phyloP scores from a whole-genome alignment of 1,140 invertebrate species.

The Andrena cerasifolii region DNA sequence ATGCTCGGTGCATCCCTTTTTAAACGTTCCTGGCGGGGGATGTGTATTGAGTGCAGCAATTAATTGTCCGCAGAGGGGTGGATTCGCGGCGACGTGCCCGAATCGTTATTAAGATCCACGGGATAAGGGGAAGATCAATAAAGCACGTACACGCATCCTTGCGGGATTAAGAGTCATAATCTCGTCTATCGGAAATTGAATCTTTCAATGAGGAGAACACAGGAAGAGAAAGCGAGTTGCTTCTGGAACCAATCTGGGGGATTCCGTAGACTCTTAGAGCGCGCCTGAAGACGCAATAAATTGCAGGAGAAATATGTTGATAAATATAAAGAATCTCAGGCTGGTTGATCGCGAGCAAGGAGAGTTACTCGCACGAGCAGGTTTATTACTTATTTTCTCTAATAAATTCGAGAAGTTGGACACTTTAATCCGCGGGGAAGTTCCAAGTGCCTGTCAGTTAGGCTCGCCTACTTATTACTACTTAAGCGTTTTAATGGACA shows the following conservation, averaged over 20 bases:
- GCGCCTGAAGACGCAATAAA: too few relatives aligned
- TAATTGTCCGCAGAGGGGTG: constrained; percentile 43
- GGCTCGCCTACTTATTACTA: constrained; percentile 78
- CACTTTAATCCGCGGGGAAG: constrained; percentile 78
- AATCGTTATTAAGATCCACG: constrained; percentile 62
- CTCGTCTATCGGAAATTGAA: constrained; percentile 78
- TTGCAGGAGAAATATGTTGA: not conserved
- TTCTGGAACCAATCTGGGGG: constrained; percentile 2
- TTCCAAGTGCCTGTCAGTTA: constrained; percentile 76
- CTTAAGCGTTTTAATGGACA: constrained; percentile 81
- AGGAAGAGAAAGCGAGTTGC: not conserved
- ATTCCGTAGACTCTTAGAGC: not conserved
- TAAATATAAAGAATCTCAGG: not conserved
- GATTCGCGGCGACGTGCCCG: constrained; percentile 33
- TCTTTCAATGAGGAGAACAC: constrained; percentile 55
- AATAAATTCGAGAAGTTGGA: constrained; percentile 77
- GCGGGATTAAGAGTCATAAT: constrained; percentile 66
- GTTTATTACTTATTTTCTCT: constrained; percentile 70
- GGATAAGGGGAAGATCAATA: constrained; percentile 75
- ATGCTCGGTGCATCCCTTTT: not conserved
- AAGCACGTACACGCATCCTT: constrained; percentile 75
- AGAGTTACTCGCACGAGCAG: constrained; percentile 43
- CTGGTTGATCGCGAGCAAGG: constrained; percentile 10
- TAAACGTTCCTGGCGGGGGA: not conserved
- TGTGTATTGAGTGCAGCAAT: constrained; percentile 28